phyloP scores from a whole-genome alignment of 2,888 invertebrate species.

The Cancer borealis region DNA sequence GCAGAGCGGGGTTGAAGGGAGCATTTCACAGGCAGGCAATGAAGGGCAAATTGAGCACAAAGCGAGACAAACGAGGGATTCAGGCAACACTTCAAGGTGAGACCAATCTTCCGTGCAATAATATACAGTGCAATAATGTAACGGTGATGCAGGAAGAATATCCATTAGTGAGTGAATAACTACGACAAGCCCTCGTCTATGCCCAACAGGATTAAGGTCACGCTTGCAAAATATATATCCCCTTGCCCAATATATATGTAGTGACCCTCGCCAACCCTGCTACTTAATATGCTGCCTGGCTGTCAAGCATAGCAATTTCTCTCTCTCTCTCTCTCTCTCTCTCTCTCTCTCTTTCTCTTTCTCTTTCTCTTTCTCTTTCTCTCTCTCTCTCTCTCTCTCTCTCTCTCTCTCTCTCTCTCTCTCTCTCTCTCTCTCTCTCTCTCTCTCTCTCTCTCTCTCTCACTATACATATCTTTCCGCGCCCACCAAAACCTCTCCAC shows the following conservation, averaged over 20 bases:
- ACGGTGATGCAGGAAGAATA: background rate
- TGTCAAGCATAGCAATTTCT: background rate
- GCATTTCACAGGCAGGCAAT: background rate
- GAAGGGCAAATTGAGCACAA: background rate
- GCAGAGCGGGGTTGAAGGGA: background rate
- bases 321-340: background rate
- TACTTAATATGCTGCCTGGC: conserved; percentile 26
- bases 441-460: background rate
- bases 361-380: background rate
- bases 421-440: background rate
- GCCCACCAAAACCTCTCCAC: background rate
- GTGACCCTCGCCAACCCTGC: background rate
- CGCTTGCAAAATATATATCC: background rate
- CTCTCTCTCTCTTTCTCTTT: background rate
- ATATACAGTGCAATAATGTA: background rate
- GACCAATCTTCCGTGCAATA: background rate
- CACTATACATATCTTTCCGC: background rate
- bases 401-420: background rate
- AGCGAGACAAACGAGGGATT: conserved; percentile 27
- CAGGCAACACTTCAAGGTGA: background rate
- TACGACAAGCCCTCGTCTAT: background rate
- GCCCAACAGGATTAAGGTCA: background rate
- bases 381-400: conserved; percentile 7
- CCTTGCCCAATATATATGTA: background rate
- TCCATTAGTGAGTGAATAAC: background rate